These are phyloP conservation scores for Siphamia tubifer DNA, from an alignment of 2,113 vertebrate species.

Conservation along the genomic window DNA sequence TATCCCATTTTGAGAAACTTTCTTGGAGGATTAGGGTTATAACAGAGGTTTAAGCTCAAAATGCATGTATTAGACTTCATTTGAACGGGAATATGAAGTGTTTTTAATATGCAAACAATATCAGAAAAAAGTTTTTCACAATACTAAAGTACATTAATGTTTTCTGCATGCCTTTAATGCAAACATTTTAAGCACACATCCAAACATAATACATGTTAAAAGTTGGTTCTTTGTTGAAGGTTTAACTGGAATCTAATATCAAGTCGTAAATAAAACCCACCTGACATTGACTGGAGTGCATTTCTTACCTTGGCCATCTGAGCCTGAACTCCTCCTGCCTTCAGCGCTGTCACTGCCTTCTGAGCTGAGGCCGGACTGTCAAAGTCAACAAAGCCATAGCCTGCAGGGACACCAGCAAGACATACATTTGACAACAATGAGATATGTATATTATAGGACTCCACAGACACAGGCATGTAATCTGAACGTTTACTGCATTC, in stretches of 20 bases:
- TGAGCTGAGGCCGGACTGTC: conserved; percentile 89
- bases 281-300: background rate
- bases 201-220: too few species aligned
- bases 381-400: conserved; percentile 94
- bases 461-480: background rate
- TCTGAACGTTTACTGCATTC: background rate
- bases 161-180: too few species aligned
- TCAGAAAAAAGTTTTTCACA: background rate
- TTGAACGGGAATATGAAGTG: too few species aligned
- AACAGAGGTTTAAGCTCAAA: too few species aligned
- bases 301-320: conserved; percentile 94
- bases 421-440: conserved; percentile 6
- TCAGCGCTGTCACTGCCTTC: conserved; percentile 89
- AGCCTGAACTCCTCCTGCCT: conserved; percentile 90
- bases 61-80: too few species aligned
- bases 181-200: too few species aligned
- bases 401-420: conserved; percentile 65
- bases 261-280: background rate
- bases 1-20: too few species aligned
- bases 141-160: too few species aligned
- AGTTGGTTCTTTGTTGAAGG: too few species aligned
- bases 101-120: too few species aligned
- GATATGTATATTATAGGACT: background rate
- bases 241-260: background rate
- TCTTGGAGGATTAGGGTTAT: too few species aligned